phyloP scores from a whole-genome alignment of 2,888 invertebrate genomes.

The Mesoligia furuncula region DNA sequence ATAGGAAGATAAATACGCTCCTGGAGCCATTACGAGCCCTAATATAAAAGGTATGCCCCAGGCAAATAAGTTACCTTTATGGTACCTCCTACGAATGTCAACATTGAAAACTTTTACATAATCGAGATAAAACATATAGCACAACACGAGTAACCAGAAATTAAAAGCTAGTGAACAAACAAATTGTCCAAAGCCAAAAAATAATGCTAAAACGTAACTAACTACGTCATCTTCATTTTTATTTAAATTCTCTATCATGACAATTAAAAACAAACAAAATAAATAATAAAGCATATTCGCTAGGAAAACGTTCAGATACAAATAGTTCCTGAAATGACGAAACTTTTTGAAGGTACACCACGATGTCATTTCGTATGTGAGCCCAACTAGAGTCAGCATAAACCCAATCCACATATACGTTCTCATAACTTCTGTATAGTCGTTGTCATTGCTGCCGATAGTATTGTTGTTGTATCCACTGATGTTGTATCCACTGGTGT shows the following conservation, averaged over 20 bases:
- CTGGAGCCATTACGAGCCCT: neutral
- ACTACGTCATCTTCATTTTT: neutral
- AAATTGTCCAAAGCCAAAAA: neutral
- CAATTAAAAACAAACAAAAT: neutral
- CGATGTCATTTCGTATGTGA: slow-evolving; percentile 4
- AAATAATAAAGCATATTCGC: neutral
- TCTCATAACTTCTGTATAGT: too few relatives aligned
- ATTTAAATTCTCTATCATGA: neutral
- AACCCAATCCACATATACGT: neutral
- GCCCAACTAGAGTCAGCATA: neutral
- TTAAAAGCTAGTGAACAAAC: neutral
- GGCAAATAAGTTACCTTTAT: neutral
- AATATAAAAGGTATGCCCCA: slow-evolving; percentile 4
- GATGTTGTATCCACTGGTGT: neutral
- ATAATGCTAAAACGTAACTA: neutral
- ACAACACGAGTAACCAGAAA: slow-evolving; percentile 1
- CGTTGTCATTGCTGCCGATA: neutral
- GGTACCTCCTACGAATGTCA: neutral
- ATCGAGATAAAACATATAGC: neutral
- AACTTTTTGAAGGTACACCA: slow-evolving; percentile 12
- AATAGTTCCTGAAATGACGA: slow-evolving; percentile 1
- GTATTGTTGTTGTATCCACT: neutral
- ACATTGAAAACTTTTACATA: neutral
- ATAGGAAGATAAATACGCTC: neutral
- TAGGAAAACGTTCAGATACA: neutral